Conservation (phyloP, 2,888 invertebrate genomes). For the Nezara viridula region DNA sequence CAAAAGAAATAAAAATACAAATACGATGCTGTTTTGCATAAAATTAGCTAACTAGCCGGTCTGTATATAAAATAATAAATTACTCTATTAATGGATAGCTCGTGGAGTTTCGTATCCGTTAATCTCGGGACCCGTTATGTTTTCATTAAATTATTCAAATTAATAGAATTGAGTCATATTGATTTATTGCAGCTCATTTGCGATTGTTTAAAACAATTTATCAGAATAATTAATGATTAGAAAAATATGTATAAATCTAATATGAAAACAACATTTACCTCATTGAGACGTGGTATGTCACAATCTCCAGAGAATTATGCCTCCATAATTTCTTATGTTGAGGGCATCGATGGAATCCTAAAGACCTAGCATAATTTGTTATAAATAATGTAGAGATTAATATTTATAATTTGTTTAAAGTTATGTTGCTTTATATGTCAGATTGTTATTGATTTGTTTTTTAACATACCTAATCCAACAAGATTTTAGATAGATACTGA, state of each 20-base stretch:
- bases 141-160: constrained; percentile 38
- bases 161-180: constrained; percentile 14
- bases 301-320: not conserved
- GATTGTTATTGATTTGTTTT: not conserved
- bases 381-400: not conserved
- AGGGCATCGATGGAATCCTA: constrained; percentile 19
- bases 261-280: constrained; percentile 1
- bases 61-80: constrained; percentile 17
- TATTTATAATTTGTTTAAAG: not conserved
- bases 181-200: not conserved
- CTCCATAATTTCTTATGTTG: constrained; percentile 6
- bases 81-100: not conserved
- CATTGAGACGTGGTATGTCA: constrained; percentile 31
- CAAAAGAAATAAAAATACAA: not conserved
- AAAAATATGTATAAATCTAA: constrained; percentile 24
- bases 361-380: not conserved
- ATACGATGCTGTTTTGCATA: not conserved
- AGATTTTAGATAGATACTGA: too few relatives aligned
- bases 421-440: not conserved
- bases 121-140: constrained; percentile 34
- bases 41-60: not conserved
- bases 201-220: constrained; percentile 39
- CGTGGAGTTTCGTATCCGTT: not conserved
- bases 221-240: not conserved
- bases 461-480: not conserved